Base-by-base conservation (phyloP, 2,888 invertebrate species). In the Polymixis lichenea region DNA sequence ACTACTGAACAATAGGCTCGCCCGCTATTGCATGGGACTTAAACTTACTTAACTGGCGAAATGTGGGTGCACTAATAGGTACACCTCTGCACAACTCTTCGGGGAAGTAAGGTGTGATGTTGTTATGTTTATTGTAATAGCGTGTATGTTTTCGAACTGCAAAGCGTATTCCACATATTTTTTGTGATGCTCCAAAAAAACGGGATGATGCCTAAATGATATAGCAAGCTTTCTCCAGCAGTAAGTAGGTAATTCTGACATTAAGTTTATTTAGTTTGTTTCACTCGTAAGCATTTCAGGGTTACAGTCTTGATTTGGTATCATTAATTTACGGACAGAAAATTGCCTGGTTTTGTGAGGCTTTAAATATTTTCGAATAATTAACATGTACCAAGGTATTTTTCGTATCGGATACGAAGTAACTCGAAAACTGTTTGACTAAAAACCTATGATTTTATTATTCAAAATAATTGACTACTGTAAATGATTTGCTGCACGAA, bases 131-230 rank as follows among this genome's bases (percentile, higher is more conserved):
- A 25, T 61, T 25, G 15, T 19, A n/a, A 61, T 25, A 28, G 19
- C 15, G 55, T 74, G 60, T 58, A 11, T 25, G 53, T 5, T 49
- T 58, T 51, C 19, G 9, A 3, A 5, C 0, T 58, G 43, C 3
- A 19, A n/a, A n/a, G 38, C 5, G 19, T 79, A 43, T 78, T 70
- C 9, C n/a, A 58, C 53, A 25, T 53, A 62, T 46, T 28, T 9
- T 11, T 25, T 32, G 8, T 28, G 8, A 51, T 53, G 19, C 9
- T 43, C 19, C 8, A 22, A n/a, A 60, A 58, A 32, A 51, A 8
- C 7, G 8, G 25, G 25, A 43, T 22, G 3, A 7, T 58, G 55
- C 28, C n/a, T 58, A n/a, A n/a, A 46, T 61, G 19, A 49, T 49
- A 46, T 51, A 22, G 0, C n/a, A 38, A 62, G 38, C n/a, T n/a